Conservation (phyloP, 1,140 invertebrate species). For the Ips typographus region DNA sequence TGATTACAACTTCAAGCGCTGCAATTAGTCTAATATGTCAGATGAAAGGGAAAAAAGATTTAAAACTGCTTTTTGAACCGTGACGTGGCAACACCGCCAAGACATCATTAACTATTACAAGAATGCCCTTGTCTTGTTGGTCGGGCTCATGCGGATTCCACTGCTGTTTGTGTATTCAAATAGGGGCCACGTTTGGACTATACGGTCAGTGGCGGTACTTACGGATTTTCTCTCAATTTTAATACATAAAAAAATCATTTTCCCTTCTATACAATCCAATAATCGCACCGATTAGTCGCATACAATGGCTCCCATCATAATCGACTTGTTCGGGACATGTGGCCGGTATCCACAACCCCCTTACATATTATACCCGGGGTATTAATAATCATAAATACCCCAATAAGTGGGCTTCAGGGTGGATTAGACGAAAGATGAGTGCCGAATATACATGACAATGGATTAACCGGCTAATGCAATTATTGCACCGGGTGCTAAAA, state of each 20-base stretch:
- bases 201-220: constrained; percentile 19
- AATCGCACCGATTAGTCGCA: constrained; percentile 16
- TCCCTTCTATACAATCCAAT: not conserved
- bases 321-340: constrained; percentile 2
- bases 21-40: not conserved
- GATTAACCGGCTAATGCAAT: constrained; percentile 26
- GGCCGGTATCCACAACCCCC: not conserved
- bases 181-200: constrained; percentile 6
- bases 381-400: constrained; percentile 36
- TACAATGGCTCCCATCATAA: constrained; percentile 1
- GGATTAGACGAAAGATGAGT: constrained; percentile 15
- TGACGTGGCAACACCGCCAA: constrained; percentile 13
- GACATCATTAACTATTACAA: constrained; percentile 31
- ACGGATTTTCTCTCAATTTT: no score
- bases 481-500: constrained; percentile 19
- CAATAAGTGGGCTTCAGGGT: constrained; percentile 28
- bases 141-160: constrained; percentile 31
- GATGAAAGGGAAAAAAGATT: not conserved
- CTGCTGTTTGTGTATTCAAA: constrained; percentile 32
- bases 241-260: no score
- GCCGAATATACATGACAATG: constrained; percentile 27
- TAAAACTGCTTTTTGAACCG: not conserved
- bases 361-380: constrained; percentile 10
- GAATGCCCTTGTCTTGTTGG: constrained; percentile 36
- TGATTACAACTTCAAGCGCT: not conserved